Evolutionary conservation across 2,888 invertebrate species (phyloP).

Genomic region (Pollenia angustigena): DNA sequence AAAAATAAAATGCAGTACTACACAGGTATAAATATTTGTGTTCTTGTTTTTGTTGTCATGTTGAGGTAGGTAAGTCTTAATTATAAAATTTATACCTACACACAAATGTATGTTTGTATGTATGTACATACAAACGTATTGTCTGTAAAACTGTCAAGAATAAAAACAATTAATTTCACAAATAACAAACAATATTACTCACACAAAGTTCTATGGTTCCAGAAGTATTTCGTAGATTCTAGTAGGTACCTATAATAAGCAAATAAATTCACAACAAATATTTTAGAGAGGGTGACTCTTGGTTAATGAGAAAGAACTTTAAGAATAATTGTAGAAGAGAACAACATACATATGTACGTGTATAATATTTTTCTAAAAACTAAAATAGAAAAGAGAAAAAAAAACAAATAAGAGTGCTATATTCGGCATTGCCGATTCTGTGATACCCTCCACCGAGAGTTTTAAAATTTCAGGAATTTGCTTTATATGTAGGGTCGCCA

Average conservation of each 20-base stretch:
- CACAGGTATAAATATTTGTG: neutral
- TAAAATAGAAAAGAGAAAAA: no score
- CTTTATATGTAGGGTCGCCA: no score
- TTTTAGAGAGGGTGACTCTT: no score
- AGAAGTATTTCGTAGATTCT: conserved; percentile 33
- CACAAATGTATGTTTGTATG: neutral
- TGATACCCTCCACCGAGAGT: no score
- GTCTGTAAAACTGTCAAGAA: neutral
- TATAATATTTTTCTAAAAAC: no score
- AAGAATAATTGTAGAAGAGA: no score
- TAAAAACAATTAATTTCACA: conserved; percentile 25
- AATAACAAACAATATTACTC: conserved; percentile 23
- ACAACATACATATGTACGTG: no score
- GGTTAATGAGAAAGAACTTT: no score
- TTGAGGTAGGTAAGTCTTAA: conserved; percentile 67
- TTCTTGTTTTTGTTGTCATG: conserved; percentile 46
- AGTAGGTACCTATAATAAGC: conserved; percentile 10
- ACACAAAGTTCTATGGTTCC: conserved; percentile 17
- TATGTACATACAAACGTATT: neutral
- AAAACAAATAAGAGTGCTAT: no score
- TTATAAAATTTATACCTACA: neutral
- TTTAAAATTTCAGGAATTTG: no score
- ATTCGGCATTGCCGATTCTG: no score
- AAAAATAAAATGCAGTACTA: neutral
- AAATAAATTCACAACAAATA: neutral